phyloP scores from a whole-genome alignment of 2,888 invertebrate species.

The Chymomyza caudatula region DNA sequence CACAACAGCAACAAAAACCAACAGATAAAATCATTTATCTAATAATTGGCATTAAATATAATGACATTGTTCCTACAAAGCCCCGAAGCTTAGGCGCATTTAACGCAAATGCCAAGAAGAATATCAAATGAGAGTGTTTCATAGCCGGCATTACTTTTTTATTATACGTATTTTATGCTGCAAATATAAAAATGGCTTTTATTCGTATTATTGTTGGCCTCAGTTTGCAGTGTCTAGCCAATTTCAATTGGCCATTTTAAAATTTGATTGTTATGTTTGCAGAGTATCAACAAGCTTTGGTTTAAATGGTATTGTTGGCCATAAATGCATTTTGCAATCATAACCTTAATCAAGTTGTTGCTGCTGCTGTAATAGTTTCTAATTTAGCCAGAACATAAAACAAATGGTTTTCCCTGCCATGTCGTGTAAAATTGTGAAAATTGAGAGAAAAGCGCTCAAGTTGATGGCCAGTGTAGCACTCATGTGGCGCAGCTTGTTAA shows the following conservation, averaged over 20 bases:
- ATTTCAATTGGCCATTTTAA: conserved; percentile 1
- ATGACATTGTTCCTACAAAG: conserved; percentile 10
- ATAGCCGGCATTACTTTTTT: not conserved
- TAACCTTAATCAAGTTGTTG: conserved; percentile 29
- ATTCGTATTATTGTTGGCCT: conserved; percentile 12
- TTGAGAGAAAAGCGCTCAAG: not conserved
- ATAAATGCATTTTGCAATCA: conserved; percentile 30
- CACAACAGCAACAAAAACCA: conserved; percentile 15
- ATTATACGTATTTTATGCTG: not conserved
- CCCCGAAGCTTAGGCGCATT: not conserved
- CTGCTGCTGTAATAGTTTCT: not conserved
- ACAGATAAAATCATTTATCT: conserved; percentile 52
- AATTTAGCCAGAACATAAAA: not conserved
- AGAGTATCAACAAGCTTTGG: not conserved
- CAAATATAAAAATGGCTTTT: not conserved
- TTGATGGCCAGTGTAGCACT: conserved; percentile 40
- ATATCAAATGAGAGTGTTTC: not conserved
- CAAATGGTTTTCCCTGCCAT: conserved; percentile 18
- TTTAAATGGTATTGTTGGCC: conserved; percentile 24
- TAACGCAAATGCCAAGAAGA: not conserved
- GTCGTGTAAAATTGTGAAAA: conserved; percentile 12
- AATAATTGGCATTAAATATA: conserved; percentile 63
- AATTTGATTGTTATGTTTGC: not conserved
- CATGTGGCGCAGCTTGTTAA: conserved; percentile 35
- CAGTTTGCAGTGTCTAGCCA: conserved; percentile 5